Conservation (phyloP, 2,797 vertebrate species). For the Lemur catta region DNA sequence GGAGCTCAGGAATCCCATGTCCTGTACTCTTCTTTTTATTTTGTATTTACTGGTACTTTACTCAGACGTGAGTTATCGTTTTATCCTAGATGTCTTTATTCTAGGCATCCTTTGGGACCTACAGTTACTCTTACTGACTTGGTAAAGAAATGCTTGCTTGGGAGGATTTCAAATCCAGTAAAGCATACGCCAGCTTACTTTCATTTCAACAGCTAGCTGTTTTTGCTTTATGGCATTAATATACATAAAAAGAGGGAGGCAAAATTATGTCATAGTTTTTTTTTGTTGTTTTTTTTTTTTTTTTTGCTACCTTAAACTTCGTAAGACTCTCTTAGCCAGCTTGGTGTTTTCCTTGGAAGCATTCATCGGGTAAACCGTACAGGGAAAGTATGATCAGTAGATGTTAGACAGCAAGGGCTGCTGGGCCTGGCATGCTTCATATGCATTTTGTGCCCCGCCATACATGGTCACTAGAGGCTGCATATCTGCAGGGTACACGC, state of each 20-base stretch:
- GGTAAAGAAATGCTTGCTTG: neutral
- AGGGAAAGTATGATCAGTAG: neutral
- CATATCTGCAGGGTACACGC: neutral
- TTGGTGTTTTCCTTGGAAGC: neutral
- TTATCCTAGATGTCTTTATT: neutral
- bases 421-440: accelerated
- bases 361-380: neutral
- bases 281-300: neutral
- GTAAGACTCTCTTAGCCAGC: neutral
- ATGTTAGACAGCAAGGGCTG: neutral
- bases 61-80: neutral
- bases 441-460: accelerated
- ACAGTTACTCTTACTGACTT: neutral
- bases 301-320: neutral
- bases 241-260: neutral
- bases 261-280: neutral
- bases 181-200: too few species aligned
- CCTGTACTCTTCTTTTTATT: neutral
- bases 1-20: neutral
- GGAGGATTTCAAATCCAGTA: neutral
- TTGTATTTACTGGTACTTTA: neutral
- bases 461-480: neutral
- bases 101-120: neutral
- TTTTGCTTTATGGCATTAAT: neutral
- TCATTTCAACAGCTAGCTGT: neutral